Evolutionary conservation across 2,888 invertebrate species (phyloP).

Genomic region (Patella caerulea): DNA sequence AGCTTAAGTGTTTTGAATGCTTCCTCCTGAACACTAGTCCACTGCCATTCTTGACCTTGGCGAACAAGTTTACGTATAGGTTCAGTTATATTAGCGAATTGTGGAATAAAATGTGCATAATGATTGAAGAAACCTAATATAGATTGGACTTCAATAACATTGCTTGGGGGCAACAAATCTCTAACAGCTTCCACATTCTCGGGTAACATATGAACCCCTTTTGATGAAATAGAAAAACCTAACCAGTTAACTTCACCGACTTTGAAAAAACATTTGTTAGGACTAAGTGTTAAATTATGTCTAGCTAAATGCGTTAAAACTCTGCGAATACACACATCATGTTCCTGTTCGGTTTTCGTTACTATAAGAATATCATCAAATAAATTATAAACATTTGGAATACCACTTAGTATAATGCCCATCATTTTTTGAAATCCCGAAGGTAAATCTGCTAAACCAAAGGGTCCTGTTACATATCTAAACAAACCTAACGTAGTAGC

Average conservation of each 20-base stretch:
- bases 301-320: background rate
- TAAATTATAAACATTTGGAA: slow-evolving; percentile 5
- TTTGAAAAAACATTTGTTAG: too few relatives aligned
- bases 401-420: background rate
- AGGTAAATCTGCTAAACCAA: background rate
- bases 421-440: background rate
- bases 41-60: background rate
- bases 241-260: too few relatives aligned
- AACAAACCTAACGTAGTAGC: background rate
- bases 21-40: background rate
- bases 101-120: background rate
- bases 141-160: background rate
- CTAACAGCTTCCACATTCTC: background rate
- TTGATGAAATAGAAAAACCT: background rate
- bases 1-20: too few relatives aligned
- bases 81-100: background rate
- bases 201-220: background rate
- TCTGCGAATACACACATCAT: background rate
- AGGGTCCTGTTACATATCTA: background rate
- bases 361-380: background rate
- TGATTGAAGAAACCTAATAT: background rate
- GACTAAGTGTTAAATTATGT: too few relatives aligned
- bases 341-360: background rate
- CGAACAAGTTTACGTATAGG: background rate
- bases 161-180: background rate